phyloP scores from a whole-genome alignment of 2,797 vertebrate genomes.

The Garrulus glandarius region DNA sequence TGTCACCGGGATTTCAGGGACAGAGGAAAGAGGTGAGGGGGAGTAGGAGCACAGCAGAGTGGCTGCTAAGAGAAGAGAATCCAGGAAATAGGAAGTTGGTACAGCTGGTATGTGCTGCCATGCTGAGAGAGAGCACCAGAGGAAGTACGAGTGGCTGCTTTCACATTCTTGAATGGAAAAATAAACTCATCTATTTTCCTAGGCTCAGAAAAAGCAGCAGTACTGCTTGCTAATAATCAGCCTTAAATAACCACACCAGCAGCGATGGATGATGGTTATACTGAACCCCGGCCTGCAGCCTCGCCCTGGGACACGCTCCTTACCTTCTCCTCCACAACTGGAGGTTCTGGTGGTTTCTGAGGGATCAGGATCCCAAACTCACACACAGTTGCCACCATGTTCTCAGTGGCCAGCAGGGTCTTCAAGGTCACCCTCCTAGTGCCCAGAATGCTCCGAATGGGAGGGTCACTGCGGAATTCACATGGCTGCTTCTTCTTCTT shows the following conservation, averaged over 20 bases:
- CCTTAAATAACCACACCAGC: not conserved
- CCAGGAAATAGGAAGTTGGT: not conserved
- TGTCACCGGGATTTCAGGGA: not conserved
- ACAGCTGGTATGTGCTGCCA: not conserved
- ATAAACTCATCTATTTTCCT: not conserved
- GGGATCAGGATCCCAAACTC: constrained; percentile 71
- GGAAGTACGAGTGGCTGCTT: not conserved
- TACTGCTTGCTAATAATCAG: not conserved
- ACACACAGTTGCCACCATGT: constrained; percentile 70
- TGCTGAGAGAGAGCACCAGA: not conserved
- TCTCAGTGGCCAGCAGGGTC: constrained; percentile 68
- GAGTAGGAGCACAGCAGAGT: not conserved
- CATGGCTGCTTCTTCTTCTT: constrained; percentile 67
- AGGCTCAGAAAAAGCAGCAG: not conserved
- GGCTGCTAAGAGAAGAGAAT: not conserved
- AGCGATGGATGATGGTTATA: fast-evolving
- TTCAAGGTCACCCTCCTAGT: constrained; percentile 70
- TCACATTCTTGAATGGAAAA: not conserved
- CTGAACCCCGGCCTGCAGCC: not conserved
- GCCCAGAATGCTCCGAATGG: constrained; percentile 73
- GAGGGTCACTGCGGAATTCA: constrained; percentile 72
- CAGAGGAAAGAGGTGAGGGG: not conserved
- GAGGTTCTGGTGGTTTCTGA: not conserved
- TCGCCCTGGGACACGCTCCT: fast-evolving
- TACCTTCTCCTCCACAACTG: not conserved